A percentile compares a stretch with the other conserved stretches of the same genome.
Conservation (phyloP, 2,113 vertebrate genomes). For the Gulo gulo region DNA sequence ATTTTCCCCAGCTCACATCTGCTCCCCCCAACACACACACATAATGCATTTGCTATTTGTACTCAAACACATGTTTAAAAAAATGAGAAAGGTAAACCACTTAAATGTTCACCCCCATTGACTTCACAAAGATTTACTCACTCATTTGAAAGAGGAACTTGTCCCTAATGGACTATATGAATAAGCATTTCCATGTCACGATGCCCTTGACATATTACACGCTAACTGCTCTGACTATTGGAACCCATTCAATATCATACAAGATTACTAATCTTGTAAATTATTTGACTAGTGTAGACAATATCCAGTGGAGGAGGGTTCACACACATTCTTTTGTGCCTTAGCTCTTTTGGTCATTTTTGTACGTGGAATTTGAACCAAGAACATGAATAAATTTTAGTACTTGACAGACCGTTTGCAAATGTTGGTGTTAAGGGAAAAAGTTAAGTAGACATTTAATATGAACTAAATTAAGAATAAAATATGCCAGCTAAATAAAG, state of each 20-base stretch:
- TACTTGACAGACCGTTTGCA: not conserved
- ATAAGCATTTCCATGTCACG: slow-evolving; percentile 64
- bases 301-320: not conserved
- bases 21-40: not conserved
- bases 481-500: not conserved
- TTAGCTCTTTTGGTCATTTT: not conserved
- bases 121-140: slow-evolving; percentile 30
- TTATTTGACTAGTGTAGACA: not conserved
- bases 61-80: not conserved
- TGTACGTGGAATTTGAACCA: slow-evolving; percentile 23
- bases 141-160: slow-evolving; percentile 59
- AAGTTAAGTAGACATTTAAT: not conserved
- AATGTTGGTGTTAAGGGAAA: not conserved
- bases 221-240: slow-evolving; percentile 5
- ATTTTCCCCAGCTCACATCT: not conserved
- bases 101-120: not conserved
- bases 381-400: slow-evolving; percentile 5
- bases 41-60: not conserved
- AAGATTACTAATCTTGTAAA: not conserved
- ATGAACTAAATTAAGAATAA: not conserved
- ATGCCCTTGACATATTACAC: slow-evolving; percentile 36
- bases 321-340: not conserved
- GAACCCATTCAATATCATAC: not conserved
- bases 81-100: not conserved
- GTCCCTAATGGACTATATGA: slow-evolving; percentile 54